These are phyloP conservation scores for Caenorhabditis latens DNA, from an alignment of 1,140 invertebrate species.

Conservation along the genomic window DNA sequence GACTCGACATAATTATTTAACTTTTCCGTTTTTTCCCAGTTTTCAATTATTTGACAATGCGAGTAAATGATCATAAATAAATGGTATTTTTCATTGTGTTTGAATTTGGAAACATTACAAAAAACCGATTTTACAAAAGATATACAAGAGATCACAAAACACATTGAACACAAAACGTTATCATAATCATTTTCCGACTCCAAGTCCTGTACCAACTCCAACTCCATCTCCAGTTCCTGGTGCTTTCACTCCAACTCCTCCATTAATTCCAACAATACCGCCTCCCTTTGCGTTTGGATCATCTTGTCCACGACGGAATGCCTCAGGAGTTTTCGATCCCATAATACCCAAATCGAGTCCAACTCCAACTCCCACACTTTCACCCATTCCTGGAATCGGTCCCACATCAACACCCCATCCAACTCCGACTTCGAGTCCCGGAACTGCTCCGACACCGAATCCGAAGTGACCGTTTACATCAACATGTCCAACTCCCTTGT, in stretches of 20 bases:
- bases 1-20: slow-evolving; percentile 20
- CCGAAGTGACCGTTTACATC: slow-evolving; percentile 68
- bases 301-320: slow-evolving; percentile 67
- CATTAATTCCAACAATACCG: slow-evolving; percentile 66
- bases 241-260: slow-evolving; percentile 69
- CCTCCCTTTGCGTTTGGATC: slow-evolving; percentile 66
- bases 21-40: slow-evolving; percentile 18
- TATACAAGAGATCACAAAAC: slow-evolving; percentile 49
- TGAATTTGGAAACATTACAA: not conserved
- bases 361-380: slow-evolving; percentile 67
- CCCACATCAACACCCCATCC: slow-evolving; percentile 71
- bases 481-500: slow-evolving; percentile 63
- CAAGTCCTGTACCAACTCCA: slow-evolving; percentile 65
- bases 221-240: slow-evolving; percentile 63
- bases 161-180: not conserved
- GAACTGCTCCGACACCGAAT: slow-evolving; percentile 66
- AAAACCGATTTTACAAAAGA: not conserved
- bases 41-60: slow-evolving; percentile 35
- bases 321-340: slow-evolving; percentile 64
- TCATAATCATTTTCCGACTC: slow-evolving; percentile 62
- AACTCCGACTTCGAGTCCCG: slow-evolving; percentile 67
- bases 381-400: slow-evolving; percentile 69
- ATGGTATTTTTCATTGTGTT: not conserved
- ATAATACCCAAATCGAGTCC: slow-evolving; percentile 63
- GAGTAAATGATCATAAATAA: slow-evolving; percentile 45